Conservation (phyloP, 2,797 vertebrate species). For the Trematomus bernacchii region DNA sequence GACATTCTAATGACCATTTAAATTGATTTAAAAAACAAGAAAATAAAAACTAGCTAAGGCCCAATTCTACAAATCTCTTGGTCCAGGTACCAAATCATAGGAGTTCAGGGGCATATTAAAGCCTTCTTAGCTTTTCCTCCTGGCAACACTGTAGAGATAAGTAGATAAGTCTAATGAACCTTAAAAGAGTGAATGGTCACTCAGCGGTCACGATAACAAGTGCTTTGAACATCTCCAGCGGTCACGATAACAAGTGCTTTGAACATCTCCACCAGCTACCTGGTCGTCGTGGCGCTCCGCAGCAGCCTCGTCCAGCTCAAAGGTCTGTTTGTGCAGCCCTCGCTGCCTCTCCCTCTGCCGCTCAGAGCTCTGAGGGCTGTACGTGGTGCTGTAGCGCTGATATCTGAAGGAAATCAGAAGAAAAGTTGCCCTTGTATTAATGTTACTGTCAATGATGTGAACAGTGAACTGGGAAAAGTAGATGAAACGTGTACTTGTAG, state of each 20-base stretch:
- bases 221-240: too few relatives aligned
- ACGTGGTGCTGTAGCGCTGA: conserved; percentile 86
- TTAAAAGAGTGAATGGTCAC: conserved; percentile 1
- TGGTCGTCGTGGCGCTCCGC: conserved; percentile 89
- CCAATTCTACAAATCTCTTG: conserved; percentile 6
- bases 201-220: background rate
- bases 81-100: conserved; percentile 17
- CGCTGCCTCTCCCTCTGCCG: conserved; percentile 89
- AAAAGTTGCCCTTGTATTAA: conserved; percentile 1
- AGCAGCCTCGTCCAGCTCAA: conserved; percentile 88
- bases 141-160: conserved; percentile 6
- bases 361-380: conserved; percentile 87
- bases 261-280: conserved; percentile 71
- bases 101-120: background rate
- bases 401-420: conserved; percentile 78
- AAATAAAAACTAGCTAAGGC: too few relatives aligned
- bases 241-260: conserved; percentile 10
- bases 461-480: conserved; percentile 32
- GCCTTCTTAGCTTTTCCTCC: conserved; percentile 8
- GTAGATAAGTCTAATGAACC: conserved; percentile 21
- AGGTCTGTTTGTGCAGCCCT: conserved; percentile 89
- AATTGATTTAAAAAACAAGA: too few relatives aligned
- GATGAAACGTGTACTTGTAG: conserved; percentile 19
- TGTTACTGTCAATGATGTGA: conserved; percentile 32
- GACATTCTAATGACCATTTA: too few relatives aligned